These are phyloP conservation scores for Clytia hemisphaerica DNA, from an alignment of 30 jellyfish, hydroid and myxozoan species.

Conservation along the genomic window DNA sequence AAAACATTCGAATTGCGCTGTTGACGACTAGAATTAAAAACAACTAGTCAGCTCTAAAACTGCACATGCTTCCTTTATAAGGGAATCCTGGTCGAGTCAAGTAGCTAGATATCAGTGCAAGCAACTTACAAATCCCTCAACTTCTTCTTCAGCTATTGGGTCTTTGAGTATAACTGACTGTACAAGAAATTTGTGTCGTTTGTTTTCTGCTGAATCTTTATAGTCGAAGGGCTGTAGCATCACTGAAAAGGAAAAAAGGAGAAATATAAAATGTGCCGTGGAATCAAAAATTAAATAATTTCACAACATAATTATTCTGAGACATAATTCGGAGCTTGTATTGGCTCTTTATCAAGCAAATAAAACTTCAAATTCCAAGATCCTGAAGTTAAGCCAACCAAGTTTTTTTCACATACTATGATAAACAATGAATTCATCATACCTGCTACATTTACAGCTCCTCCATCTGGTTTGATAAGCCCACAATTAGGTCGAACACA, in stretches of 20 bases:
- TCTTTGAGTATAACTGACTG: slow-evolving; percentile 47
- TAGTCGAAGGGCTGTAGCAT: slow-evolving; percentile 91
- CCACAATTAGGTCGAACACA: slow-evolving; percentile 96
- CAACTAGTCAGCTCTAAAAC: too few species aligned
- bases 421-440: not conserved
- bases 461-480: slow-evolving; percentile 45
- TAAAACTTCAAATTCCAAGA: not conserved
- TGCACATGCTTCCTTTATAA: too few species aligned
- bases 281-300: too few species aligned
- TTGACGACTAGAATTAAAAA: too few species aligned
- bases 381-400: too few species aligned
- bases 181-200: slow-evolving; percentile 84
- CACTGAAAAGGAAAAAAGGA: slow-evolving; percentile 44
- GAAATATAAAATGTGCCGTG: too few species aligned
- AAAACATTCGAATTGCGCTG: too few species aligned
- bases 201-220: slow-evolving; percentile 62
- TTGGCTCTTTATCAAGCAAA: too few species aligned
- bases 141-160: slow-evolving; percentile 50
- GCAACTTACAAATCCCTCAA: slow-evolving; percentile 63
- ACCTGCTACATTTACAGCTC: slow-evolving; percentile 80
- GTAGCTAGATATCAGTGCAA: not conserved
- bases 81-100: too few species aligned
- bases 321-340: too few species aligned
- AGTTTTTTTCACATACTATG: too few species aligned
- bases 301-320: too few species aligned